These are phyloP conservation scores for Aphelocoma californica DNA, from an alignment of 2,797 vertebrate species.

Conservation along the genomic window DNA sequence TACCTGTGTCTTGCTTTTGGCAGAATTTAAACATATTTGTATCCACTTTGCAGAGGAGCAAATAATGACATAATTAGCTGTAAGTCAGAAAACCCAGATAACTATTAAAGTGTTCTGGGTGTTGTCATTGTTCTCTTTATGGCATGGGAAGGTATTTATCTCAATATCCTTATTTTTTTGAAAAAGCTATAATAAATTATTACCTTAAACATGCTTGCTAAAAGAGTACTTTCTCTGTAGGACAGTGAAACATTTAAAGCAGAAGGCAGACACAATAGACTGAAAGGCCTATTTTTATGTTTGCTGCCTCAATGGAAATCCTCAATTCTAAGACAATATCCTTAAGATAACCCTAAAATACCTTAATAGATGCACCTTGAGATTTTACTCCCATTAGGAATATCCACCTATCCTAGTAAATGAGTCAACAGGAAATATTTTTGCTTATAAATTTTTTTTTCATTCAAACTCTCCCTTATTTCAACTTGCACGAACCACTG, in stretches of 20 bases:
- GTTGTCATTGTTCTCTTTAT: background rate
- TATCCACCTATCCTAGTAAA: background rate
- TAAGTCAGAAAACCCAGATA: background rate
- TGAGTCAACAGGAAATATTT: background rate
- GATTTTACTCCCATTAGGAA: background rate
- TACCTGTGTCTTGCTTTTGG: background rate
- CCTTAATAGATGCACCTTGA: background rate
- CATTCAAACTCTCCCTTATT: background rate
- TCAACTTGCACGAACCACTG: background rate
- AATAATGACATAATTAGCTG: background rate
- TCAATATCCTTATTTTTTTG: background rate
- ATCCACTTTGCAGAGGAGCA: background rate
- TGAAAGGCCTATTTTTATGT: background rate
- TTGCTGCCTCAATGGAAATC: background rate
- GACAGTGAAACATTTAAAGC: background rate
- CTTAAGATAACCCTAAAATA: background rate
- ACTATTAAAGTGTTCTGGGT: background rate
- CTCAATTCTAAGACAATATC: background rate
- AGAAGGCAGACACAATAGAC: background rate
- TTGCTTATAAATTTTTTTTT: background rate
- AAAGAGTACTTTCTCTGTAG: background rate
- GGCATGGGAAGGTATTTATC: background rate
- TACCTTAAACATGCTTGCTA: background rate
- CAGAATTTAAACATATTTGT: background rate
- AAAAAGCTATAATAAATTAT: background rate